phyloP scores from a whole-genome alignment of 2,888 invertebrate species.

The Mythimna lalbum region DNA sequence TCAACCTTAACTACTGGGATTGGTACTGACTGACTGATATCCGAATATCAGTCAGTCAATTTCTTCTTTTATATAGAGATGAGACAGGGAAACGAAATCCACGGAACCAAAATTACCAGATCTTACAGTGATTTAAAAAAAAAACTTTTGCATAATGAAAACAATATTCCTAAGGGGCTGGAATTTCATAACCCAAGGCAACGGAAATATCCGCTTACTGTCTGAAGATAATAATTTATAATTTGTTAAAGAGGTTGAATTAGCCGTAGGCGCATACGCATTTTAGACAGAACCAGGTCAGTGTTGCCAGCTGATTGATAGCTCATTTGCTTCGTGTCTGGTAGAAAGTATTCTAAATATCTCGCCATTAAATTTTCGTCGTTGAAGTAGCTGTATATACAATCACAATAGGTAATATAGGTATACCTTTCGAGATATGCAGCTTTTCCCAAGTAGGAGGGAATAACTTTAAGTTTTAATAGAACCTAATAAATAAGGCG shows the following conservation, averaged over 20 bases:
- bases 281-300: conserved; percentile 58
- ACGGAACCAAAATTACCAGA: not conserved
- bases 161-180: not conserved
- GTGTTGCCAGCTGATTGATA: conserved; percentile 53
- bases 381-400: not conserved
- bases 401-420: too few species aligned
- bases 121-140: not conserved
- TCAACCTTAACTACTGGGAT: too few species aligned
- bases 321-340: conserved; percentile 42
- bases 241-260: conserved; percentile 24
- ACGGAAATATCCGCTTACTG: conserved; percentile 14
- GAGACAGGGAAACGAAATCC: not conserved
- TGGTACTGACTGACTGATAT: too few species aligned
- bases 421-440: not conserved
- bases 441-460: not conserved
- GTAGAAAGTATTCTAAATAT: conserved; percentile 46
- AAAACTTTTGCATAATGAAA: not conserved
- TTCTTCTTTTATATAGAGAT: too few species aligned
- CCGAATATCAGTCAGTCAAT: too few species aligned
- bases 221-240: conserved; percentile 12
- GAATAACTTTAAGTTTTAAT: not conserved
- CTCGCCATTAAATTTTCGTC: conserved; percentile 27
- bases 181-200: not conserved
- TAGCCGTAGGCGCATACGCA: conserved; percentile 36
- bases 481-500: not conserved